A percentile compares a stretch with the other conserved stretches of the same genome.
Conservation (phyloP, 2,797 vertebrate genomes). For the Chrysocyon brachyurus region DNA sequence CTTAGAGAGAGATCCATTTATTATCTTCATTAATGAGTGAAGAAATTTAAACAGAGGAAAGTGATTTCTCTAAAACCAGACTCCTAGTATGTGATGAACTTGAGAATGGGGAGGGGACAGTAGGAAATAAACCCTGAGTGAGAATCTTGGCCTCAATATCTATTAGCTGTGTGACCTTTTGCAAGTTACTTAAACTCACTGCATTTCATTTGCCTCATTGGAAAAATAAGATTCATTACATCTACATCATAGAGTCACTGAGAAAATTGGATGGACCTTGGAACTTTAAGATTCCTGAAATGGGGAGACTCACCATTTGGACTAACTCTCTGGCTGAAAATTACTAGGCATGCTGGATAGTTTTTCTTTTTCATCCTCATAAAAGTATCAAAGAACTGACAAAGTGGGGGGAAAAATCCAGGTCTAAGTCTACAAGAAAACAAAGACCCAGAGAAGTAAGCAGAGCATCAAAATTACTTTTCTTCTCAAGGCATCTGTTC, state of each 20-base stretch:
- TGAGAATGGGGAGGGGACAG: background rate
- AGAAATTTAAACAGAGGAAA: slow-evolving; percentile 29
- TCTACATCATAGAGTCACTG: background rate
- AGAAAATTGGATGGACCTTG: slow-evolving; percentile 19
- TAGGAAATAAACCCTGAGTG: background rate
- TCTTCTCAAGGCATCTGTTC: background rate
- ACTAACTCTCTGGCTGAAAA: slow-evolving; percentile 34
- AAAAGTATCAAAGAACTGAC: slow-evolving; percentile 8
- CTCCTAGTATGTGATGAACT: background rate
- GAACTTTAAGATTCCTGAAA: slow-evolving; percentile 42
- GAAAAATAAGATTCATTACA: slow-evolving; percentile 58
- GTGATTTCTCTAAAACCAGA: background rate
- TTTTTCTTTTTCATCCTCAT: background rate
- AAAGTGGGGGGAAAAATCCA: background rate
- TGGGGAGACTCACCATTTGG: background rate
- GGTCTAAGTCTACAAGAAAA: background rate
- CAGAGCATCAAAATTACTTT: background rate
- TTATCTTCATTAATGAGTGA: background rate
- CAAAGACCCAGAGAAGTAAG: background rate
- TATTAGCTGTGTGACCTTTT: slow-evolving; percentile 5
- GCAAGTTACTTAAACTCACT: slow-evolving; percentile 56
- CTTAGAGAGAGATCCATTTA: background rate
- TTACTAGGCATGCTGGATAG: background rate
- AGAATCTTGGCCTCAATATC: background rate
- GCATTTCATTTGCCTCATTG: slow-evolving; percentile 56